Conservation (phyloP, 2,888 invertebrate genomes). For the Tetrapedia diversipes region DNA sequence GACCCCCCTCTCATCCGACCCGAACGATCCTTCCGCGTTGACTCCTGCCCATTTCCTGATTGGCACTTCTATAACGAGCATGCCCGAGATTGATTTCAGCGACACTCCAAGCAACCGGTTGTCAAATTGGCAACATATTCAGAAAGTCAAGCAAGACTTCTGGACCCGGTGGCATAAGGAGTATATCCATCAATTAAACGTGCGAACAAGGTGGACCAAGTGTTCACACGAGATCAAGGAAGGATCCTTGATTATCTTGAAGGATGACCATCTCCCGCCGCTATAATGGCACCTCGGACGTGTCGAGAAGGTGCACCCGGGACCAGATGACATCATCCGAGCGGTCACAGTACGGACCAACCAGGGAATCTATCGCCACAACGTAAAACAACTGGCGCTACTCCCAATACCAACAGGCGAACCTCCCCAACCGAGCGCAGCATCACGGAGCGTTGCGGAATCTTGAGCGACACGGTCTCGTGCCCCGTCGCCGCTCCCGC, state of each 20-base stretch:
- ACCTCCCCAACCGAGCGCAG: no score
- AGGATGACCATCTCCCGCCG: constrained; percentile 14
- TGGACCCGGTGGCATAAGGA: constrained; percentile 9
- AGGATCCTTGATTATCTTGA: not conserved
- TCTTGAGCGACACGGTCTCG: no score
- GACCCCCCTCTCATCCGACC: not conserved
- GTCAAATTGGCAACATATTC: not conserved
- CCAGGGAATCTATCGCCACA: not conserved
- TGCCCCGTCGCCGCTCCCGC: no score
- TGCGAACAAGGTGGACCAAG: not conserved
- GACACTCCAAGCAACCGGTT: not conserved
- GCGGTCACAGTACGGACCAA: not conserved
- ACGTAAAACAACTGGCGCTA: not conserved
- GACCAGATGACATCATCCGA: not conserved
- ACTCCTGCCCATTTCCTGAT: not conserved
- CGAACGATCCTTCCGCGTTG: no score
- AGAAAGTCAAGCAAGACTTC: no score
- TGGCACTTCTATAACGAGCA: not conserved
- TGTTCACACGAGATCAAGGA: not conserved
- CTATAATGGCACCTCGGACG: constrained; percentile 4
- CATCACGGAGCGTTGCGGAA: no score
- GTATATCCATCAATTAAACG: not conserved
- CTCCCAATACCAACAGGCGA: no score
- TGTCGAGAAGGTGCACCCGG: not conserved
- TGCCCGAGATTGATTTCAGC: not conserved